Base-by-base conservation (phyloP, 2,888 invertebrate species). In the Tiphia femorata region DNA sequence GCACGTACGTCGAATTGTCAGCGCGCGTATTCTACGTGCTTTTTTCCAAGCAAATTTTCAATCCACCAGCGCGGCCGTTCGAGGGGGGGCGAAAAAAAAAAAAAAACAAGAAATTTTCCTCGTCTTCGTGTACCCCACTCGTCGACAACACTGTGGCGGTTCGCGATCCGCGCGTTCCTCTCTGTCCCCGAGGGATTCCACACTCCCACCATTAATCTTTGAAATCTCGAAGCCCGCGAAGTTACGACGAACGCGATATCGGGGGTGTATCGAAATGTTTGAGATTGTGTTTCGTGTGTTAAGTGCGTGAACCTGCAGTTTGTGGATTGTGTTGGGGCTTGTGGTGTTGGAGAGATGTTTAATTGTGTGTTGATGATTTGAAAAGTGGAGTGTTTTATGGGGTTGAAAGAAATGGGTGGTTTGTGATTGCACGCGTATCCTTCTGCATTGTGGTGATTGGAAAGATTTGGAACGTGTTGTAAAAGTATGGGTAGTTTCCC, bases 101-200 rank as follows among this genome's bases (percentile, higher is more conserved):
- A 67, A 70, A 70, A 70, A 70, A 73, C 65, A 64, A 67, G 62
- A 66, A 71, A 66, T 67, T 65, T n/a, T n/a, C n/a, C 67, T 71
- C 68, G 64, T 62, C 65, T 74, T 64, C 69, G 68, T 73, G 68
- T 75, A 69, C 67, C 68, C 70, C 73, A 70, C 69, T 64, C 66
- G 65, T 75, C 76, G 76, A 75, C 74, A 74, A 76, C 70, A 76
- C 72, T 75, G 64, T 71, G 74, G 69, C 73, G 74, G 76, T 76
- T 62, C 76, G 58, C 62, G 58, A 55, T 75, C 74, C 75, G 67
- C 70, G 60, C 74, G 70, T 76, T 76, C 70, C 75, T 64, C 37
- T 60, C 62, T 65, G 64, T 54, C 60, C 58, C 29, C 35, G 29
- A 41, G 20, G 40, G 58, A 62, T n/a, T 68, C 60, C 65, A 53